Base-by-base conservation (phyloP, 1,140 invertebrate species). In the Spodoptera frugiperda region DNA sequence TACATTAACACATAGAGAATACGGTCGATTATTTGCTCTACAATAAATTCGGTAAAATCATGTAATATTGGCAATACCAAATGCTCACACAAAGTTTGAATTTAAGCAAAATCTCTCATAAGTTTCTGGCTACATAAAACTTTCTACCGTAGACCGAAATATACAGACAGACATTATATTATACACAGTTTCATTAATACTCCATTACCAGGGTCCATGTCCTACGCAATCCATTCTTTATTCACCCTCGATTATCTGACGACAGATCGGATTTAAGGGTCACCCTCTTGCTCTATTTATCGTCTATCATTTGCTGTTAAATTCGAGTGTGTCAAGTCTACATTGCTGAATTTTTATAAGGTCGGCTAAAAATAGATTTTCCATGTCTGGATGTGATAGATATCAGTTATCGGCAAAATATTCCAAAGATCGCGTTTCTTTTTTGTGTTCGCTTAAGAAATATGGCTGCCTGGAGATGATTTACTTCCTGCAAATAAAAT, bases 251-350 rank as follows among this genome's bases (percentile, higher is more conserved):
- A 61, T 61, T 61, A 61, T 61, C 57, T 44, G 9, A 15, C n/a
- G n/a, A n/a, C 9, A 30, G 30, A 30, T 61, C 57, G 39, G 33
- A 10, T 61, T 61, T 33, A 33, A 61, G 30, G 57, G 57, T 61
- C 33, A 61, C 57, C 30, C 15, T 44, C 44, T 61, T 44, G 57
- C n/a, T 33, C 57, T 61, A 61, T n/a, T 8, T 44, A 17, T 44
- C 57, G 33, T 44, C 57, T 17, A 44, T 61, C 33, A 61, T 44
- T 44, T 39, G 21, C 21, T 30, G 25, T 44, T 17, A 44, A 61
- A 61, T 59, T 12, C n/a, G 54, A 30, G 19, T 21, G 12, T 55
- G 12, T 51, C 14, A 12, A n/a, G 48, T 51, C 10, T 57, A 25
- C 5, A 57, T 5, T 21, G 11, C 21, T 30, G 12, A 54, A 6